Base-by-base conservation (phyloP, 37 sponge, comb jelly and placozoan genomes). In the Theonella swinhoei region DNA sequence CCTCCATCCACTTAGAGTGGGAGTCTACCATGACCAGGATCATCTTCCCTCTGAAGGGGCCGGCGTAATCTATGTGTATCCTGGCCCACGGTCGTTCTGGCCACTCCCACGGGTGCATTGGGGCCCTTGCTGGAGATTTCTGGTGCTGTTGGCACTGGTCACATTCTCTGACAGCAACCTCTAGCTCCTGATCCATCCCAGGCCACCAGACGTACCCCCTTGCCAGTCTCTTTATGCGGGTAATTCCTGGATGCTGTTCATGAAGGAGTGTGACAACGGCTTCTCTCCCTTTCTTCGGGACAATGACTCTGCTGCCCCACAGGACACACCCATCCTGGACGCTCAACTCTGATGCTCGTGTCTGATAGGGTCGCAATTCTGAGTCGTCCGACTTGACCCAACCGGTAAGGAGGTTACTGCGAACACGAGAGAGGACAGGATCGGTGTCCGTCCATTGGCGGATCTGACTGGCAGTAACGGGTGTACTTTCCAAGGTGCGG, bases 171-270 rank as follows among this genome's bases (percentile, higher is more conserved):
- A 84, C 85, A 0, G 1, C 20, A 0, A 11, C 0, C 77, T 75
- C 77, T 1, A 84, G 34, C 59, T 76, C 68, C 19, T 29, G 0
- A 39, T 84, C 85, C 33, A 84, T 84, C 31, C 77, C 77, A 25
- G 85, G 85, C 85, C 85, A 84, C 85, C 85, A 84, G 0, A 72
- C 85, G 1, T 29, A 35, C 20, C 85, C 68, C 32, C 85, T 31
- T 24, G 85, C 77, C 14, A 84, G 33, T 3, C 54, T 36, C 77
- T 84, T 84, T 77, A 75, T 80, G 19, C 54, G 29, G 1, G 68
- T 42, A 24, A 80, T 68, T 42, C 80, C 80, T 0, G 80, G 85
- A 37, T 84, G 85, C 4, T 39, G 64, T 42, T 84, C 69, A 65
- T 84, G 75, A 0, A 84, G 69, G n/a, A 39, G 22, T 2, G 0